These are phyloP conservation scores for Mustelus asterias DNA, from an alignment of 2,113 vertebrate genomes.

Conservation along the genomic window DNA sequence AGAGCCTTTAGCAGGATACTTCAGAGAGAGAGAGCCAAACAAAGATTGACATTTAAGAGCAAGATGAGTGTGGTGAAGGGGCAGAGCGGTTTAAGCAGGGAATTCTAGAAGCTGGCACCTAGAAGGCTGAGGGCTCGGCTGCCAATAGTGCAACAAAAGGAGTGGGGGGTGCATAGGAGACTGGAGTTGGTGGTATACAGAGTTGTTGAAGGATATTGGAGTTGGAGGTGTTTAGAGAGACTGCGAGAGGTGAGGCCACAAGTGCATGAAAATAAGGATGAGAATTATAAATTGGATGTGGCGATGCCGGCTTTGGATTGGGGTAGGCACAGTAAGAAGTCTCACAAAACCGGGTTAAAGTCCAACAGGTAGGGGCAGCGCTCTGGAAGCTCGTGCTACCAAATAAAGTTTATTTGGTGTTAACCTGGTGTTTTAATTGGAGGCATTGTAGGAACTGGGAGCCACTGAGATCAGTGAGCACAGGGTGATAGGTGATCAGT, in stretches of 20 bases:
- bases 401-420: too few relatives aligned
- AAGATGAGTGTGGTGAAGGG: not conserved
- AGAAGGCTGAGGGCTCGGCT: not conserved
- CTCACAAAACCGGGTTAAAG: too few relatives aligned
- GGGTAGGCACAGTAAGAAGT: too few relatives aligned
- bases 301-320: too few relatives aligned
- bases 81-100: not conserved
- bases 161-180: not conserved
- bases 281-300: not conserved
- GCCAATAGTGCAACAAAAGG: not conserved
- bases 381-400: too few relatives aligned
- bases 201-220: not conserved
- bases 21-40: not conserved
- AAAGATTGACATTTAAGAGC: not conserved
- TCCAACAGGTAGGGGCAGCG: too few relatives aligned
- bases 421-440: too few relatives aligned
- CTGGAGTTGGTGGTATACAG: not conserved
- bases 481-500: not conserved
- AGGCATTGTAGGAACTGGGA: not conserved
- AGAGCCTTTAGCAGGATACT: not conserved
- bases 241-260: not conserved
- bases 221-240: not conserved
- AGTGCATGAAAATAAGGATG: not conserved
- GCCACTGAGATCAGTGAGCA: not conserved
- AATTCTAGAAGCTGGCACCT: not conserved